Evolutionary conservation across 1,140 invertebrate genomes (phyloP).

Genomic region (Colletes latitarsis): DNA sequence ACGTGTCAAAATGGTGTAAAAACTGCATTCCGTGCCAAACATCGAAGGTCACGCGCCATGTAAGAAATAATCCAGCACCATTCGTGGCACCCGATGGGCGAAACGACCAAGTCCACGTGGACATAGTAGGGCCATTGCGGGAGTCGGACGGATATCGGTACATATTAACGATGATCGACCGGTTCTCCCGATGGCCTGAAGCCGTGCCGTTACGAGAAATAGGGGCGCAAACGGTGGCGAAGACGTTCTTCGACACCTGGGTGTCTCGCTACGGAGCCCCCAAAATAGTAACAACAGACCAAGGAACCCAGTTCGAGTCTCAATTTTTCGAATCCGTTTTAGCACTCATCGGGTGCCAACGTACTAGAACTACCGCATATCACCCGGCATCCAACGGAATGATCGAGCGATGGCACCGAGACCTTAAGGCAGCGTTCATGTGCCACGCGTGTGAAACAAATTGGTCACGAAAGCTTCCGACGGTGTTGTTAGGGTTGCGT

Average conservation of each 20-base stretch:
- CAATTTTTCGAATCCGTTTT: not conserved
- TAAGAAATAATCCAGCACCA: too few relatives aligned
- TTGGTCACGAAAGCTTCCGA: not conserved
- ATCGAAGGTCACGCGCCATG: too few relatives aligned
- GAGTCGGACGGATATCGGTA: not conserved
- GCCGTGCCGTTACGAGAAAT: not conserved
- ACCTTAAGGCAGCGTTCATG: not conserved
- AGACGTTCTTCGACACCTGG: not conserved
- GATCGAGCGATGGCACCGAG: slow-evolving; percentile 8
- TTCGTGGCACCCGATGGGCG: too few relatives aligned
- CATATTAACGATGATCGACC: not conserved
- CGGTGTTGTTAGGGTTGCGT: not conserved
- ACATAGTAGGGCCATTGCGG: not conserved
- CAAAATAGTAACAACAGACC: not conserved
- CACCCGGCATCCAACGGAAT: not conserved
- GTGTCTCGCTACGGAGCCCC: not conserved
- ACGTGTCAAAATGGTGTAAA: too few relatives aligned
- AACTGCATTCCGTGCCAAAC: too few relatives aligned
- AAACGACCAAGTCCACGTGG: slow-evolving; percentile 3
- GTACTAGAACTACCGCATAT: not conserved
- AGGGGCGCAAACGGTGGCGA: not conserved
- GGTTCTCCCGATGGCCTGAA: not conserved
- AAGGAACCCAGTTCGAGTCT: slow-evolving; percentile 2
- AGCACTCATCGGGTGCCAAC: not conserved
- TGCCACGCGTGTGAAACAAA: not conserved